Evolutionary conservation across 2,797 vertebrate genomes (phyloP).

Genomic region (Oreonectes daqikongensis): DNA sequence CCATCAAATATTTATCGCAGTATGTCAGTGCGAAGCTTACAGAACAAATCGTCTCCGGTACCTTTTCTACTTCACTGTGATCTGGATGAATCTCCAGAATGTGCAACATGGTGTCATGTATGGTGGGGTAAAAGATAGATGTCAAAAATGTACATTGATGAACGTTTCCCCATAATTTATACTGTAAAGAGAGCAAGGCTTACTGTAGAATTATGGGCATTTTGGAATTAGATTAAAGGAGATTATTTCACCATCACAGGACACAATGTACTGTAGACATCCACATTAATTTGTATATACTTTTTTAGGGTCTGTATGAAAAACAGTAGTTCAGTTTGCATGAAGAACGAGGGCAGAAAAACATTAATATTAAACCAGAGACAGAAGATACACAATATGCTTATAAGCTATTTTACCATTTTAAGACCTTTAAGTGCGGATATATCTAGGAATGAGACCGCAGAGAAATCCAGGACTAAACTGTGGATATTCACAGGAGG

Average conservation of each 20-base stretch:
- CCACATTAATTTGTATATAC: too few relatives aligned
- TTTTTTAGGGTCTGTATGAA: too few relatives aligned
- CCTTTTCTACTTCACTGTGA: conserved; percentile 39
- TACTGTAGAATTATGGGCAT: too few relatives aligned
- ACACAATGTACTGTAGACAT: too few relatives aligned
- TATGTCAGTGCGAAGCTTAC: neutral
- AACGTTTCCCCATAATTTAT: conserved; percentile 79
- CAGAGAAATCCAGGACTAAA: conserved; percentile 90
- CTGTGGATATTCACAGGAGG: conserved; percentile 86
- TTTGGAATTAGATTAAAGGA: too few relatives aligned
- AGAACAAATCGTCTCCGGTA: neutral
- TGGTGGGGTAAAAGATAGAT: conserved; percentile 82
- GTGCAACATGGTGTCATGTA: conserved; percentile 81
- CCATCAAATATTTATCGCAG: neutral
- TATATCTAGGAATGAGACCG: conserved; percentile 91
- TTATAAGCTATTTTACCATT: too few relatives aligned
- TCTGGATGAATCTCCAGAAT: conserved; percentile 73
- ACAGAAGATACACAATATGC: too few relatives aligned
- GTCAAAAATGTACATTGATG: conserved; percentile 76
- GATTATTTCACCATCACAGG: too few relatives aligned
- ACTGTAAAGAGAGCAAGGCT: conserved; percentile 61
- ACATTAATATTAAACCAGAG: too few relatives aligned
- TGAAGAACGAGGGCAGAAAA: too few relatives aligned
- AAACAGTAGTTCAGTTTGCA: neutral
- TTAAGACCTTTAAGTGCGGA: conserved; percentile 88